Base-by-base conservation (phyloP, 2,888 invertebrate genomes). In the Gryllus longicercus region DNA sequence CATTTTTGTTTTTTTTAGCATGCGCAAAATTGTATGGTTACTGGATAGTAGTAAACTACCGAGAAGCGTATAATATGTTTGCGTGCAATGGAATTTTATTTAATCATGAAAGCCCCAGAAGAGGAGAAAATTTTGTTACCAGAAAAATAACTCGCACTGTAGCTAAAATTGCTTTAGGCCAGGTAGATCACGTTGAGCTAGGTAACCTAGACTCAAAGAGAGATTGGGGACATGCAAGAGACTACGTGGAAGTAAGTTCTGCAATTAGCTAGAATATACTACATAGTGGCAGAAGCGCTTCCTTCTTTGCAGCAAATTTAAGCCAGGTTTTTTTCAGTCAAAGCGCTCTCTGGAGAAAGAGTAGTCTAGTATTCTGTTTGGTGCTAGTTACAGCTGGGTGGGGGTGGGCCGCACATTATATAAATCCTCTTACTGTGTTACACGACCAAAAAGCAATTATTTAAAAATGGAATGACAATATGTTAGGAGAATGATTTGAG, bases 91-190 rank as follows among this genome's bases (percentile, higher is more conserved):
- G 98, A 0, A 95, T 98, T 81, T 89, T 98, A 10, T 98, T 98
- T 87, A 98, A 98, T 88, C 98, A 98, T 86, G 98, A 98, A 88
- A 96, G 96, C 84, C 98, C 98, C 0, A 89, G 98, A 79, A 89
- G 98, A 83, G 98, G 99, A 16, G 99, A 99, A 88, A 99, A 96
- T 86, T 99, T 99, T 89, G 99, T 99, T 11, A 99, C 99, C 0
- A 90, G 99, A 83, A 99, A 99, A 89, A 97, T 99, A 82, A 99
- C 99, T 0, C 90, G 99, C 74, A 96, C 96, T 2, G 98, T 99
- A 38, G 97, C 99, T 12, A 99, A 99, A 90, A 99, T 99, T 84
- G 91, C 92, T 80, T 90, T 98, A 12, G 96, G 97, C 0, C 92
- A 96, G 82, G 92, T 96, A 87, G 93, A 96, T 82, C 90, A 88